A percentile compares a stretch with the other conserved stretches of the same genome.
Conservation (phyloP, 2,888 invertebrate genomes). For the Mactromeris polynyma region DNA sequence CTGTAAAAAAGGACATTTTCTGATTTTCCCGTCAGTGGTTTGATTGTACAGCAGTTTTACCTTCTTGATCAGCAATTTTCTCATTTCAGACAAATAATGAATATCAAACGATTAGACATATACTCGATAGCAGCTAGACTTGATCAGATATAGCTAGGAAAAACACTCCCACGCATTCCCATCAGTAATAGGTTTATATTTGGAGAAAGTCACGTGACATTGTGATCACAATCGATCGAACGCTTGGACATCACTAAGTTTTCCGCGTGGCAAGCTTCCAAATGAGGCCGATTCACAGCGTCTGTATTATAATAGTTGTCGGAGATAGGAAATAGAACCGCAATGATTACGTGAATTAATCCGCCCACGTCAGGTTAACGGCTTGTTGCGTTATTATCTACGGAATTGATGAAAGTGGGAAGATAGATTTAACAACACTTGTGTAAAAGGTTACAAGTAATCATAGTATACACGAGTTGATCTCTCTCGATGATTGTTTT, state of each 20-base stretch:
- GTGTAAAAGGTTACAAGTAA: too few relatives aligned
- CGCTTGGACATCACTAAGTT: not conserved
- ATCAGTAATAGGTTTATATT: not conserved
- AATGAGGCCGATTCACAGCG: constrained; percentile 2
- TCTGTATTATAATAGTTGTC: not conserved
- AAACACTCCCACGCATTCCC: not conserved
- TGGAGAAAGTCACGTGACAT: not conserved
- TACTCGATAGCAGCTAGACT: not conserved
- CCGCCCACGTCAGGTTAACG: not conserved
- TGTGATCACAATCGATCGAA: not conserved
- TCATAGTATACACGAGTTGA: too few relatives aligned
- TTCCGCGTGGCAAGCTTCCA: not conserved
- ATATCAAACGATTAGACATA: not conserved
- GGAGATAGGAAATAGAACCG: not conserved
- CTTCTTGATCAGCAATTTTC: not conserved
- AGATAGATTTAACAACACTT: too few relatives aligned
- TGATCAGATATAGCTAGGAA: not conserved
- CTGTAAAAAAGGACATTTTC: not conserved
- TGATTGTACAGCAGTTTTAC: not conserved
- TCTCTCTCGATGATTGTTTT: too few relatives aligned
- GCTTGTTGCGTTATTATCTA: too few relatives aligned
- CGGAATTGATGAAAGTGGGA: too few relatives aligned
- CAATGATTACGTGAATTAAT: not conserved
- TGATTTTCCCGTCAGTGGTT: not conserved
- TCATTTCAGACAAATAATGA: not conserved